Base-by-base conservation (phyloP, 37 sponge, comb jelly and placozoan genomes). In the Bolinopsis microptera region DNA sequence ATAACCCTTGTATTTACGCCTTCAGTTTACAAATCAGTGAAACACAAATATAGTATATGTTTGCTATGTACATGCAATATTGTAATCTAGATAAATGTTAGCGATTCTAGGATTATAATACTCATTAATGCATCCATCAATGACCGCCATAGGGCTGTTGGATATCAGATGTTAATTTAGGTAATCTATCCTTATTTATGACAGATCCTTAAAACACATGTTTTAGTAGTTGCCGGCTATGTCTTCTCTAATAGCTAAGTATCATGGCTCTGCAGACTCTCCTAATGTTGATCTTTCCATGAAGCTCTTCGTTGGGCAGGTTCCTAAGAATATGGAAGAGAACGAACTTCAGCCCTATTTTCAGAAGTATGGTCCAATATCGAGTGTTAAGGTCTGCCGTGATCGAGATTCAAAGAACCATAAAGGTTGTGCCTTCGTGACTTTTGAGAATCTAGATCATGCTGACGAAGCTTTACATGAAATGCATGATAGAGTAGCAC, bases 341-440 rank as follows among this genome's bases (percentile, higher is more conserved):
- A 32, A 32, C 0, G 95, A 98, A 13, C 28, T 98, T 24, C 93
- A 86, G 67, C 96, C 97, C 21, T 75, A 95, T 28, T 75, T 98
- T 67, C 95, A 96, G 70, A 88, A 95, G 70, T 96, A 94, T 92
- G 98, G 98, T 18, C 92, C 95, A 16, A 69, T 98, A 8, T 93
- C 93, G 0, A 83, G 96, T n/a, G 69, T 98, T 5, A 94, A 74
- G 75, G 26, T 86, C 1, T 34, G 32, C 21, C 25, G 90, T 16
- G 98, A 98, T 80, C 92, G 95, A 38, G 68, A 68, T 3, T 95
- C 94, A 1, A 94, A 95, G 36, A 28, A 69, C 9, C 95, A 95
- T 74, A 98, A 96, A 95, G 98, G 98, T 96, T 99, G 99, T 95
- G 97, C 97, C 5, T 99, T 99, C 94, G 97, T 99, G 0, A 99